Evolutionary conservation across 2,888 invertebrate genomes (phyloP).

Genomic region (Tachina grossa): DNA sequence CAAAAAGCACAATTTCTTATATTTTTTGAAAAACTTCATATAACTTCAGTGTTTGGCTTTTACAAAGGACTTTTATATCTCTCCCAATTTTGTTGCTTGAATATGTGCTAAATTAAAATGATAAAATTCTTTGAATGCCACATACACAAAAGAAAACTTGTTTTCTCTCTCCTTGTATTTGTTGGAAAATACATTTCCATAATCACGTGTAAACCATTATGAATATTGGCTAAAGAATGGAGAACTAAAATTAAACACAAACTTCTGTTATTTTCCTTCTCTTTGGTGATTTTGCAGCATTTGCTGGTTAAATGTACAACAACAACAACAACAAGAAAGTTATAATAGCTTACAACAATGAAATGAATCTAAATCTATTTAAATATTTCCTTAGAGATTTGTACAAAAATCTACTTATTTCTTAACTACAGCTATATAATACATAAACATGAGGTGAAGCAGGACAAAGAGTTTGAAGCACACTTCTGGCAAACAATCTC

Average conservation of each 20-base stretch:
- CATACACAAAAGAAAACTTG: constrained; percentile 4
- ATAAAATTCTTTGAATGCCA: constrained; percentile 15
- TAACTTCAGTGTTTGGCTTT: constrained; percentile 14
- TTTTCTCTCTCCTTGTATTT: neutral
- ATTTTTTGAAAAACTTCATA: constrained; percentile 1
- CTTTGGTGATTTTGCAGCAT: neutral
- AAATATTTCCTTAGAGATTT: constrained; percentile 64
- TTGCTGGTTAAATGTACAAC: neutral
- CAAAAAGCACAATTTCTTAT: neutral
- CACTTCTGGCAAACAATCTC: neutral
- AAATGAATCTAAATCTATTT: constrained; percentile 65
- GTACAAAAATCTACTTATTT: constrained; percentile 43
- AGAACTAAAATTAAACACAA: constrained; percentile 24
- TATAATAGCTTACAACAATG: constrained; percentile 13
- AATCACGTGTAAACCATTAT: constrained; percentile 68
- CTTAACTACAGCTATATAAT: neutral
- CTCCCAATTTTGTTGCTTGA: neutral
- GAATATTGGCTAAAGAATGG: constrained; percentile 20
- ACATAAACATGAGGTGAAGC: neutral
- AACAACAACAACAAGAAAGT: neutral
- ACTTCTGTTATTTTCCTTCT: constrained; percentile 2
- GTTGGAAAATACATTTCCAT: neutral
- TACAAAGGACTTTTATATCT: neutral
- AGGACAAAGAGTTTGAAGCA: neutral
- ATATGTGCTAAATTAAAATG: constrained; percentile 21